Evolutionary conservation across 2,888 invertebrate genomes (phyloP).

Genomic region (Drosophila diplacantha): DNA sequence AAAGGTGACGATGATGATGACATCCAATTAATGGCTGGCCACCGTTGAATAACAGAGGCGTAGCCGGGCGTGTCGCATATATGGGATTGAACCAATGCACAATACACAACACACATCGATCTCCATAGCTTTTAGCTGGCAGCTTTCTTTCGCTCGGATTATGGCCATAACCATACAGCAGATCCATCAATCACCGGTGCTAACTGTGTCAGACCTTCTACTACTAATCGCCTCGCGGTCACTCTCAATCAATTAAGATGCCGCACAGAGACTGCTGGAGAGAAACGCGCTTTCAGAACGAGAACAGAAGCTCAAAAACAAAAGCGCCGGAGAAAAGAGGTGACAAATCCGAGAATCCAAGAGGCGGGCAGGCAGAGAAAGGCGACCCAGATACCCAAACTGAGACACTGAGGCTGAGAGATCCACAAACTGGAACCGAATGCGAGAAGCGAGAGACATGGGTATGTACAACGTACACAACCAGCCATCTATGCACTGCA

Average conservation of each 20-base stretch:
- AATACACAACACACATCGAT: not conserved
- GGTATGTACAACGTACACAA: too few species aligned
- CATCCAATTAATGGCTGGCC: slow-evolving; percentile 29
- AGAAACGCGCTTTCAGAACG: slow-evolving; percentile 14
- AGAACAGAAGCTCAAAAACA: slow-evolving; percentile 18
- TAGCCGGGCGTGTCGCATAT: not conserved
- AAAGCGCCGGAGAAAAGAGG: slow-evolving; percentile 24
- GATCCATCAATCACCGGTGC: slow-evolving; percentile 29
- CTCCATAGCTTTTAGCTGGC: not conserved
- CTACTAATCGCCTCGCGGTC: slow-evolving; percentile 38
- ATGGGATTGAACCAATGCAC: not conserved
- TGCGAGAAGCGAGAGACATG: too few species aligned
- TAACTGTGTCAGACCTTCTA: slow-evolving; percentile 37
- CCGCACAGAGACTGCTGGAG: not conserved
- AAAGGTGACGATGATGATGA: slow-evolving; percentile 39
- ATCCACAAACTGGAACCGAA: too few species aligned
- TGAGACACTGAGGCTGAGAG: not conserved
- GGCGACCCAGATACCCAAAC: slow-evolving; percentile 33
- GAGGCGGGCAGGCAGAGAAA: slow-evolving; percentile 6
- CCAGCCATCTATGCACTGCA: too few species aligned
- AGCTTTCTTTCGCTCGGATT: slow-evolving; percentile 9
- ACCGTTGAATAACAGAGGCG: slow-evolving; percentile 23
- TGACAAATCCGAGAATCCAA: slow-evolving; percentile 13
- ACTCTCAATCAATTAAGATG: slow-evolving; percentile 36
- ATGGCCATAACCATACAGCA: not conserved